phyloP scores from a whole-genome alignment of 2,888 invertebrate genomes.

The Epirrita christyi region DNA sequence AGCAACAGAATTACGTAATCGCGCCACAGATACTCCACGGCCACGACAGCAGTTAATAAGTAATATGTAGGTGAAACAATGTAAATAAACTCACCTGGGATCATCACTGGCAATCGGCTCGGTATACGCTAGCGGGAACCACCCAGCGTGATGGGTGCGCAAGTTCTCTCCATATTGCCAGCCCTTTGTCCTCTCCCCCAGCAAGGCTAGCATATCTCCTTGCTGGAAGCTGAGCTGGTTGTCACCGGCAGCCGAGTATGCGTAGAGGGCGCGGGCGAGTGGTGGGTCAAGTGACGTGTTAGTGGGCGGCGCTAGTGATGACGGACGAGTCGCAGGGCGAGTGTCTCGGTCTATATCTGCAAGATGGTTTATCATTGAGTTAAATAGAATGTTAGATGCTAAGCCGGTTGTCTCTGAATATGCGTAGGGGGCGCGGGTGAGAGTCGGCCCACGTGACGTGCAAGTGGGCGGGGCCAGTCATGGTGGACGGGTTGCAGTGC shows the following conservation, averaged over 20 bases:
- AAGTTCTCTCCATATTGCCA: constrained; percentile 99
- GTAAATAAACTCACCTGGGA: constrained; percentile 17
- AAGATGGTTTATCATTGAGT: background rate
- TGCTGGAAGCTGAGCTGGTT: constrained; percentile 97
- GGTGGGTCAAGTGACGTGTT: constrained; percentile 87
- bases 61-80: too few species aligned
- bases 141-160: constrained; percentile 95
- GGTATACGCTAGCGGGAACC: constrained; percentile 98
- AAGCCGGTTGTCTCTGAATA: background rate
- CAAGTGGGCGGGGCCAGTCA: too few species aligned
- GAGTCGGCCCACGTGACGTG: too few species aligned
- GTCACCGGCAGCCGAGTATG: constrained; percentile 94
- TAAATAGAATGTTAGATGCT: constrained; percentile 1
- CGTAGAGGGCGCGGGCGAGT: constrained; percentile 93
- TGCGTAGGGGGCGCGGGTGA: too few species aligned
- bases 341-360: constrained; percentile 59
- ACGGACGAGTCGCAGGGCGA: constrained; percentile 83
- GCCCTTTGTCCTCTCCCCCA: constrained; percentile 96
- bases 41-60: too few species aligned
- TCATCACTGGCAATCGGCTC: constrained; percentile 90
- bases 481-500: too few species aligned
- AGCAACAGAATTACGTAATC: too few species aligned
- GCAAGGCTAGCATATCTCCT: constrained; percentile 94
- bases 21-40: too few species aligned
- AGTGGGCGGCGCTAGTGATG: constrained; percentile 87